Conservation (phyloP, 2,113 vertebrate genomes). For the Apteryx mantelli region DNA sequence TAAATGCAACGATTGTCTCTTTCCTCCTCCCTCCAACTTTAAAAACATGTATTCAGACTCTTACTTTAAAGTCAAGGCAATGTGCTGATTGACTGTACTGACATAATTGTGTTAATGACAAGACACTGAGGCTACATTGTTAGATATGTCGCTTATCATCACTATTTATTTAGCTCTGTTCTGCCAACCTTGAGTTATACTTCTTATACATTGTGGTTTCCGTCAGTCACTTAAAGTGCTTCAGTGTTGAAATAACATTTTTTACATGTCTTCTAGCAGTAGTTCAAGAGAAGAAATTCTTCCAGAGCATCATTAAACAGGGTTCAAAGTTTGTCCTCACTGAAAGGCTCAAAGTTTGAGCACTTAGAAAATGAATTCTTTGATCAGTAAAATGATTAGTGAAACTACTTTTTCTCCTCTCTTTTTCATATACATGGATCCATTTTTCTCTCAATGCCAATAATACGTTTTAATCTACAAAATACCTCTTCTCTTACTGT, state of each 20-base stretch:
- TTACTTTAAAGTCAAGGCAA: slow-evolving; percentile 78
- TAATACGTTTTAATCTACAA: slow-evolving; percentile 66
- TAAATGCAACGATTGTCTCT: slow-evolving; percentile 67
- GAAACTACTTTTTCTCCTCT: neutral
- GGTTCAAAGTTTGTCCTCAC: slow-evolving; percentile 72
- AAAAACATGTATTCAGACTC: slow-evolving; percentile 71
- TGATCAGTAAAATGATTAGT: slow-evolving; percentile 72
- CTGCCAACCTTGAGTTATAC: slow-evolving; percentile 75
- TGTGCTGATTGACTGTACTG: slow-evolving; percentile 80
- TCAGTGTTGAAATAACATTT: slow-evolving; percentile 74
- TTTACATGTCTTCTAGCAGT: slow-evolving; percentile 74
- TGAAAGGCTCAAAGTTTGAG: slow-evolving; percentile 68
- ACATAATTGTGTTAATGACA: slow-evolving; percentile 85
- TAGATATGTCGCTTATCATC: slow-evolving; percentile 78
- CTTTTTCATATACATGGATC: slow-evolving; percentile 25
- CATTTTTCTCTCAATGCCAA: slow-evolving; percentile 66
- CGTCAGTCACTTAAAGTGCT: slow-evolving; percentile 78
- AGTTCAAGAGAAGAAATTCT: slow-evolving; percentile 69
- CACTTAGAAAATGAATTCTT: slow-evolving; percentile 73
- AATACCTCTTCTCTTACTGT: slow-evolving; percentile 18
- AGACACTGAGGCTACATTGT: slow-evolving; percentile 72
- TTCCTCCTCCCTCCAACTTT: slow-evolving; percentile 59
- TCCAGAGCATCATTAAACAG: slow-evolving; percentile 62
- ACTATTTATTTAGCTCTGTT: slow-evolving; percentile 76
- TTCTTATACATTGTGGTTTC: slow-evolving; percentile 77